These are phyloP conservation scores for Rhipidura dahli DNA, from an alignment of 2,113 vertebrate species.

Conservation along the genomic window DNA sequence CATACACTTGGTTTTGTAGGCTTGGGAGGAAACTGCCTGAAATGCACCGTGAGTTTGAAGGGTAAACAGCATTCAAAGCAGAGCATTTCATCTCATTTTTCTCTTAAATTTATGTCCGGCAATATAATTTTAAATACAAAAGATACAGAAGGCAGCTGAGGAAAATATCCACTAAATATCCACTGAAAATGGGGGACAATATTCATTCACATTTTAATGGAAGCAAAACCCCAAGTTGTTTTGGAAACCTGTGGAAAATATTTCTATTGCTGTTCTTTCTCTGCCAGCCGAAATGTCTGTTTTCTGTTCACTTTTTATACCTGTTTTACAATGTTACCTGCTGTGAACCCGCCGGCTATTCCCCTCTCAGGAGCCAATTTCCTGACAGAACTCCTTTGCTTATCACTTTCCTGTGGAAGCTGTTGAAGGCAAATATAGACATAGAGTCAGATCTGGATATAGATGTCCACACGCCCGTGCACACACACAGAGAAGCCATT, in stretches of 20 bases:
- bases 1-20: rapidly evolving
- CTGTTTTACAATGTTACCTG: not conserved
- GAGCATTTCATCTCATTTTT: not conserved
- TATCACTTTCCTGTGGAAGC: not conserved
- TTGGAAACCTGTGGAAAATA: not conserved
- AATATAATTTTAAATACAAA: not conserved
- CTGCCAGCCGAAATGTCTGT: not conserved
- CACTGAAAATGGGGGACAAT: not conserved
- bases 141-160: not conserved
- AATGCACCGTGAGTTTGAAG: not conserved
- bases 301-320: not conserved
- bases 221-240: not conserved
- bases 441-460: rapidly evolving
- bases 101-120: not conserved
- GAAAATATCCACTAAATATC: not conserved
- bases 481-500: rapidly evolving
- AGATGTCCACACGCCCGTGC: rapidly evolving
- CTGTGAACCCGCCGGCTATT: not conserved
- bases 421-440: not conserved
- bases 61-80: not conserved
- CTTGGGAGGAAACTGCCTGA: not conserved
- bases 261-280: not conserved
- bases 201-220: not conserved
- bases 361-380: not conserved
- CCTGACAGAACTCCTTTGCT: not conserved